Percentiles rank a stretch among this genome's conserved stretches.
These are phyloP conservation scores for Bovichtus variegatus DNA, from an alignment of 2,797 vertebrate genomes.

Conservation along the genomic window DNA sequence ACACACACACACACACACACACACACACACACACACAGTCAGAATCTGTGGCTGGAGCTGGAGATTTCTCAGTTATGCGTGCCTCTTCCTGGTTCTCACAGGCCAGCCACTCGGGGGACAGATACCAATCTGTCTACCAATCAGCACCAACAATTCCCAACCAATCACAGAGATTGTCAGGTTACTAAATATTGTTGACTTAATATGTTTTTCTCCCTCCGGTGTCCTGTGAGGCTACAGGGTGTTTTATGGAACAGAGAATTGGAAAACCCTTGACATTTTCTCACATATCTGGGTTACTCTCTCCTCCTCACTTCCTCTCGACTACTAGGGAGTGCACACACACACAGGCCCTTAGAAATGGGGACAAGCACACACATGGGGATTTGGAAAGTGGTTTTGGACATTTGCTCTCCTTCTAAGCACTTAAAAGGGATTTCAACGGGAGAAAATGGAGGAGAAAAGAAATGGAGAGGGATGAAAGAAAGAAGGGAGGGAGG, in stretches of 20 bases:
- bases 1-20: neutral
- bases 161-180: constrained; percentile 43
- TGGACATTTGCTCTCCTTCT: constrained; percentile 73
- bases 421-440: constrained; percentile 73
- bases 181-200: constrained; percentile 66
- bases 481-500: constrained; percentile 17
- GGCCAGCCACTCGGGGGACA: constrained; percentile 57
- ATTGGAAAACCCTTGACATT: constrained; percentile 56
- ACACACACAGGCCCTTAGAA: constrained; percentile 55
- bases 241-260: constrained; percentile 27
- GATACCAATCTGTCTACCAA: constrained; percentile 64
- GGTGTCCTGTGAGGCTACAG: constrained; percentile 24
- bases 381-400: constrained; percentile 74
- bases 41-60: neutral
- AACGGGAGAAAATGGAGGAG: constrained; percentile 58
- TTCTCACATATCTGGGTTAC: constrained; percentile 68
- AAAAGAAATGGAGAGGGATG: constrained; percentile 51
- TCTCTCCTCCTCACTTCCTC: constrained; percentile 33
- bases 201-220: constrained; percentile 13
- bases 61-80: constrained; percentile 7
- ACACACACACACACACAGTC: neutral
- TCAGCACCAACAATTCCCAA: constrained; percentile 47
- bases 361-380: constrained; percentile 73
- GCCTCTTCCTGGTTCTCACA: constrained; percentile 58
- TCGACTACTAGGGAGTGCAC: too few relatives aligned